Percentiles rank a stretch among this genome's conserved stretches.
phyloP scores from a whole-genome alignment of 2,113 vertebrate genomes.

The Sorex araneus region DNA sequence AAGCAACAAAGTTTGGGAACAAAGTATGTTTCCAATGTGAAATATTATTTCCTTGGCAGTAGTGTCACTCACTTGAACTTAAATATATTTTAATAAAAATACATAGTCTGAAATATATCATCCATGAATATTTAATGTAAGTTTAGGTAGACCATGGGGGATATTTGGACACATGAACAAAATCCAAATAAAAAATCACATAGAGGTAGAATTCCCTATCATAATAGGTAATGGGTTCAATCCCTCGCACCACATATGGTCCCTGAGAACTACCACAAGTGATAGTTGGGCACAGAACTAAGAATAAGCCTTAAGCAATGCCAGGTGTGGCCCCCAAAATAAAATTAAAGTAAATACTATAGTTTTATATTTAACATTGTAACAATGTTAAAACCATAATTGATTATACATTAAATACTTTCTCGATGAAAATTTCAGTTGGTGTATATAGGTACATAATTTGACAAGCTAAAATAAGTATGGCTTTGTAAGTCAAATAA shows the following conservation, averaged over 20 bases:
- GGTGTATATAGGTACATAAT: background rate
- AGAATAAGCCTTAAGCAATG: too few species aligned
- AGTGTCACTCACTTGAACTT: background rate
- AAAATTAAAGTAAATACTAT: too few species aligned
- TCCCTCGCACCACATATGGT: too few species aligned
- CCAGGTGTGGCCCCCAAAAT: too few species aligned
- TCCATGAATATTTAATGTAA: background rate
- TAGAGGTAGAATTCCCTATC: background rate
- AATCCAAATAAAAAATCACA: background rate
- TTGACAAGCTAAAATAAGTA: background rate
- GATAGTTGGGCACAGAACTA: too few species aligned
- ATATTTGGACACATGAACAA: background rate
- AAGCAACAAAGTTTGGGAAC: background rate
- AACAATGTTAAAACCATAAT: background rate
- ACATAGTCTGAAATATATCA: background rate
- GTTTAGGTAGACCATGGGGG: background rate
- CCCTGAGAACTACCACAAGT: too few species aligned
- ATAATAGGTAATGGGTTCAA: too few species aligned
- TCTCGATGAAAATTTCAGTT: background rate
- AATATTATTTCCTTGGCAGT: background rate
- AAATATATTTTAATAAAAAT: background rate
- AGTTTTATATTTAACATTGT: background rate
- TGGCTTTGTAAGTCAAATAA: background rate
- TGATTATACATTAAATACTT: background rate
- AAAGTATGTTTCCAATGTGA: background rate